A percentile compares a stretch with the other conserved stretches of the same genome.
Conservation (phyloP, 2,797 vertebrate genomes). For the Rhinophrynus dorsalis region DNA sequence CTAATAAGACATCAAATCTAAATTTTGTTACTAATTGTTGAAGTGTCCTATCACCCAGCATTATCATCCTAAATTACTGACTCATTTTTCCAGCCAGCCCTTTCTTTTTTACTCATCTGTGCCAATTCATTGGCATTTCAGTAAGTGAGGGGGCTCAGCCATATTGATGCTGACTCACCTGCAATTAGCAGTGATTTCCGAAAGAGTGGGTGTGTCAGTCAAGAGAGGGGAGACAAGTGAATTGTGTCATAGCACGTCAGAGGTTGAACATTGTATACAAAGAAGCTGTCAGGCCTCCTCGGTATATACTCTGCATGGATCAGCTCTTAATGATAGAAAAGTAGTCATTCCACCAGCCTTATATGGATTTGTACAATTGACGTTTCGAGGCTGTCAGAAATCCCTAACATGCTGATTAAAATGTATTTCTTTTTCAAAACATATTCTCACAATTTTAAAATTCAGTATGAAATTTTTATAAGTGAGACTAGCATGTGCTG, state of each 20-base stretch:
- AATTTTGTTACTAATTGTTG: not conserved
- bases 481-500: no score
- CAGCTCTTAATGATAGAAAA: slow-evolving; percentile 2
- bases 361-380: slow-evolving; percentile 2
- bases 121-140: slow-evolving; percentile 61
- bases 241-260: slow-evolving; percentile 28
- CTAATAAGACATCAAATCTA: not conserved
- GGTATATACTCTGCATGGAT: not conserved
- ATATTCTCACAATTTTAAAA: no score
- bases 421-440: slow-evolving; percentile 1
- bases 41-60: not conserved
- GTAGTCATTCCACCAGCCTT: slow-evolving; percentile 3
- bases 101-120: slow-evolving; percentile 44
- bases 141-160: slow-evolving; percentile 63
- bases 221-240: not conserved
- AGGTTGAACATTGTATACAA: slow-evolving; percentile 6
- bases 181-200: slow-evolving; percentile 40
- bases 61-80: slow-evolving; percentile 20
- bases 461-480: no score
- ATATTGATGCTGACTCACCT: slow-evolving; percentile 63
- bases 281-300: slow-evolving; percentile 17
- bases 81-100: slow-evolving; percentile 46
- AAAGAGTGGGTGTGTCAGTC: slow-evolving; percentile 34
- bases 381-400: not conserved
- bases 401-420: not conserved